Conservation (phyloP, 2,113 vertebrate genomes). For the Paratilapia polleni region DNA sequence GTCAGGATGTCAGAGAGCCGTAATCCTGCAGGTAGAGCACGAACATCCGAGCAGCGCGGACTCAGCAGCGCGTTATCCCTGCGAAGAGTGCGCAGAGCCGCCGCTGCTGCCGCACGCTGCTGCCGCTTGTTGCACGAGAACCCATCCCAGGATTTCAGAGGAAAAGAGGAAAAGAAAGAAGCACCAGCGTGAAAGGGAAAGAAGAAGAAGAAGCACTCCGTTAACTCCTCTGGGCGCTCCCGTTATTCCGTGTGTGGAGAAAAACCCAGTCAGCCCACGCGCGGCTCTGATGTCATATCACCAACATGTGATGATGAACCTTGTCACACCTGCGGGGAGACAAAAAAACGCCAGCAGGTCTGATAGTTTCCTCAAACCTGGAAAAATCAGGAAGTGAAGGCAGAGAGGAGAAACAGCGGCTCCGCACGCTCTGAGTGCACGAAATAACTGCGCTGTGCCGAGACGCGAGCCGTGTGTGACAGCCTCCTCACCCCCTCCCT, state of each 20-base stretch:
- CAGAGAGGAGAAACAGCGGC: neutral
- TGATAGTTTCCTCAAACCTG: neutral
- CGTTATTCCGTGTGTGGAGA: constrained; percentile 43
- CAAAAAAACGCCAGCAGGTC: neutral
- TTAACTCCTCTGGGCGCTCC: constrained; percentile 7
- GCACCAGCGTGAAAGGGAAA: neutral
- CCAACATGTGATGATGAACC: neutral
- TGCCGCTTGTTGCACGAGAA: constrained; percentile 79
- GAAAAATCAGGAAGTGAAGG: neutral
- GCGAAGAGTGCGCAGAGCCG: constrained; percentile 49
- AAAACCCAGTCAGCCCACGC: constrained; percentile 27
- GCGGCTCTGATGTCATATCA: constrained; percentile 48
- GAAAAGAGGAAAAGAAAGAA: neutral
- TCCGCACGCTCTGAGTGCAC: neutral
- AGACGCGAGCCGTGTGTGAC: constrained; percentile 1
- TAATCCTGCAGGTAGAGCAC: constrained; percentile 25
- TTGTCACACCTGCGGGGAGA: constrained; percentile 7
- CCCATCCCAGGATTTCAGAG: constrained; percentile 31
- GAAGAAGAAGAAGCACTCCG: neutral
- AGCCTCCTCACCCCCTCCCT: neutral
- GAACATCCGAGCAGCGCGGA: constrained; percentile 3
- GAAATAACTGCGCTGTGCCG: neutral
- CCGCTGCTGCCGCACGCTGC: constrained; percentile 32
- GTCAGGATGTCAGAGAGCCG: neutral
- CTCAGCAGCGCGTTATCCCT: constrained; percentile 41